Conservation (phyloP, 2,113 vertebrate species). For the Turdus rufiventris region DNA sequence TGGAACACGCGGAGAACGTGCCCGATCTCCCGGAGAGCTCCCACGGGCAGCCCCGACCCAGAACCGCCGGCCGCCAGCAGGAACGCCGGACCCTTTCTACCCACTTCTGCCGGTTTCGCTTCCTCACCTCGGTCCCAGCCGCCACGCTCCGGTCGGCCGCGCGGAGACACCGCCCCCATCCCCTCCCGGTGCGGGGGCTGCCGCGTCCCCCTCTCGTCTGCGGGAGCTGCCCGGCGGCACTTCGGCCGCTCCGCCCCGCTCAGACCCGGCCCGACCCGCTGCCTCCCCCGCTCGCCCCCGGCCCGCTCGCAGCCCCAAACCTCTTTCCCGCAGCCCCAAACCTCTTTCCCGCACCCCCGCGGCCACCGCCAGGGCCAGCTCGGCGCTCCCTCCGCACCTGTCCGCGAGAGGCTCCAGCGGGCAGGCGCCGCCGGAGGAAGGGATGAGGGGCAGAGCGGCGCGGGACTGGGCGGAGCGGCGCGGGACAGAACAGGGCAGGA, state of each 20-base stretch:
- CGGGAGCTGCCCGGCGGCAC: neutral
- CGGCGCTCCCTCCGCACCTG: neutral
- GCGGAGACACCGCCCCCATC: fast-evolving
- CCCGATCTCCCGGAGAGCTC: neutral
- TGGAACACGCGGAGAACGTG: fast-evolving
- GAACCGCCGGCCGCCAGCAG: fast-evolving
- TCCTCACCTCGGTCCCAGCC: neutral
- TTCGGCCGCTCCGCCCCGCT: neutral
- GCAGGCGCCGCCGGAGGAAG: neutral
- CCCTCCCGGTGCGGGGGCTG: too few species aligned
- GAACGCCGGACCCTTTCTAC: neutral
- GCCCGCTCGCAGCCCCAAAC: neutral
- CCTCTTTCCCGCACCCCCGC: neutral
- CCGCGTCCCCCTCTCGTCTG: neutral
- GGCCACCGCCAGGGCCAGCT: neutral
- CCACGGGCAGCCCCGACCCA: neutral
- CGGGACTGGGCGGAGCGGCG: too few species aligned
- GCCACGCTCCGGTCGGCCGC: fast-evolving
- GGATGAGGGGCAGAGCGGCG: too few species aligned
- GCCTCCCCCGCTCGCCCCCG: neutral
- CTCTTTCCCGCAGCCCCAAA: neutral
- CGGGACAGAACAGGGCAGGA: too few species aligned
- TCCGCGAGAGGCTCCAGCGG: neutral
- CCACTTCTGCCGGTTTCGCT: neutral
- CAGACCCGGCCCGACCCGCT: neutral